A percentile compares a stretch with the other conserved stretches of the same genome.
Conservation (phyloP, 2,113 vertebrate species). For the Stigmatopora nigra region DNA sequence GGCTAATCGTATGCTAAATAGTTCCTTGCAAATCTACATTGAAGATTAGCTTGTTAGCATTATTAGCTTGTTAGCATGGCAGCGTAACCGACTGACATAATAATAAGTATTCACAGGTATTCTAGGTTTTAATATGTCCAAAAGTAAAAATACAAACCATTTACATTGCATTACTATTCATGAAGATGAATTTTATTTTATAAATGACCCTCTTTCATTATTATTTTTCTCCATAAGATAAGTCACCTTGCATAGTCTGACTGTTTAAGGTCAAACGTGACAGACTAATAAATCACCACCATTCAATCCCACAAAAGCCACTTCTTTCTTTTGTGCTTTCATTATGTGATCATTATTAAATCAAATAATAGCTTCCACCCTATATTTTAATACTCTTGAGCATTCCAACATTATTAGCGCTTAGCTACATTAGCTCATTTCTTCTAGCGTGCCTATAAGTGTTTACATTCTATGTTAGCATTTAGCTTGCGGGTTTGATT, state of each 20-base stretch:
- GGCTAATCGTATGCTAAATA: no score
- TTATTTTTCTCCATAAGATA: background rate
- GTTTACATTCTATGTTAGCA: no score
- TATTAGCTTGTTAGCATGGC: background rate
- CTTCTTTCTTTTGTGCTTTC: background rate
- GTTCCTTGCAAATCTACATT: no score
- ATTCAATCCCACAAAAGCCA: conserved; percentile 23
- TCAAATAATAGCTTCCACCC: background rate
- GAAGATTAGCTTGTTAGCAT: background rate
- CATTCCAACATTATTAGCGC: background rate
- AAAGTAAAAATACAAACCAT: background rate
- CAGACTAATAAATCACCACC: conserved; percentile 15
- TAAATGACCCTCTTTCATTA: conserved; percentile 14
- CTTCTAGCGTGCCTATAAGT: no score
- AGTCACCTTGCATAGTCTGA: conserved; percentile 17
- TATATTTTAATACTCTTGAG: background rate
- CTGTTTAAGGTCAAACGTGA: conserved; percentile 26
- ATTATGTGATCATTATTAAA: background rate
- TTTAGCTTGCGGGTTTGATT: no score
- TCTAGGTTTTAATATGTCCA: background rate
- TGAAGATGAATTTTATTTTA: conserved; percentile 21
- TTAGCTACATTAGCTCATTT: no score
- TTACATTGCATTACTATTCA: background rate
- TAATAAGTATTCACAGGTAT: background rate
- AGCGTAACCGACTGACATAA: background rate